phyloP scores from a whole-genome alignment of 2,113 vertebrate species.

The Copsychus sechellarum region DNA sequence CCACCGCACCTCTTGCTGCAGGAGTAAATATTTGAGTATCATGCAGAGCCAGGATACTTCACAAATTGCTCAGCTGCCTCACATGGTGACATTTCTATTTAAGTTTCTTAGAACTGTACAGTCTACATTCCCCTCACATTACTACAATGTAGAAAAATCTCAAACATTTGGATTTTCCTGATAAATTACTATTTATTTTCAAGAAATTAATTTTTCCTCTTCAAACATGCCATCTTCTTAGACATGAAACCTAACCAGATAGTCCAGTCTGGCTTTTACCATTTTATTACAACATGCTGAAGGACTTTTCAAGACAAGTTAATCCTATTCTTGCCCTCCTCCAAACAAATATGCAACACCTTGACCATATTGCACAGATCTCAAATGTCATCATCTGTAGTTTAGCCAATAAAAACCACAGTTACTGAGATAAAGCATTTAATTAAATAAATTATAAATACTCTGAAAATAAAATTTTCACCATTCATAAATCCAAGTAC shows the following conservation, averaged over 20 bases:
- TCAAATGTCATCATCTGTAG: not conserved
- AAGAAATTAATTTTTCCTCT: not conserved
- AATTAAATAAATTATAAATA: not conserved
- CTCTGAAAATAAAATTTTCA: not conserved
- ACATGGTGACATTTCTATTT: not conserved
- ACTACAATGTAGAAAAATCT: not conserved
- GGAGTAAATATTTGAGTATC: constrained; percentile 35
- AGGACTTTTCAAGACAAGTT: not conserved
- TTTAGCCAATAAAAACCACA: not conserved
- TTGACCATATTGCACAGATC: not conserved
- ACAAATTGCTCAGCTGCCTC: not conserved
- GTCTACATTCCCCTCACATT: not conserved
- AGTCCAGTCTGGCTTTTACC: not conserved
- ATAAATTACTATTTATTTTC: not conserved
- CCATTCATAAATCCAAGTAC: not conserved
- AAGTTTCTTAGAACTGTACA: not conserved
- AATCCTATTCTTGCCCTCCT: not conserved
- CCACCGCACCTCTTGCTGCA: not conserved
- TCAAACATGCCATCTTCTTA: not conserved
- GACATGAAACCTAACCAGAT: not conserved
- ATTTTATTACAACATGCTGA: not conserved
- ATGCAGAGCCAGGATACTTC: not conserved
- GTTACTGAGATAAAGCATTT: not conserved
- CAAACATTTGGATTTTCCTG: not conserved
- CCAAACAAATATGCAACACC: not conserved